Percentiles rank a stretch among this genome's conserved stretches.
Conservation (phyloP, 30 jellyfish, hydroid and myxozoan species). For the Turritopsis rubra region DNA sequence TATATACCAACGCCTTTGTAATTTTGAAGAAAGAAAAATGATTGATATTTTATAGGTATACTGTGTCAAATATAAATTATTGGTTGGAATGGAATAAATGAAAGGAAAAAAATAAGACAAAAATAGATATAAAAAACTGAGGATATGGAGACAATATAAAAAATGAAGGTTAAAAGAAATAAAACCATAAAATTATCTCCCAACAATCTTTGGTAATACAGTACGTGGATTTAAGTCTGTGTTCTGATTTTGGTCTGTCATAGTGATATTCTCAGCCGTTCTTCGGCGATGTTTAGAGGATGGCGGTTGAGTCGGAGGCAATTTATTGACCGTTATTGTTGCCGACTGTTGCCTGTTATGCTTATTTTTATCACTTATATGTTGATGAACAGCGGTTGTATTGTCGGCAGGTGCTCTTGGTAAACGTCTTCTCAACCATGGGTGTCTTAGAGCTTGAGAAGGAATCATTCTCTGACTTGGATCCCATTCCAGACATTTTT, state of each 20-base stretch:
- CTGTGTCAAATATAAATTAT: not conserved
- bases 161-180: not conserved
- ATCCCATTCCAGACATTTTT: slow-evolving; percentile 91
- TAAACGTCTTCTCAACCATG: slow-evolving; percentile 79
- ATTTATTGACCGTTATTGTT: slow-evolving; percentile 49
- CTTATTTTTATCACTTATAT: slow-evolving; percentile 53
- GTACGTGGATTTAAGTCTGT: slow-evolving; percentile 78
- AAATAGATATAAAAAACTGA: not conserved
- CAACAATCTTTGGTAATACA: slow-evolving; percentile 85
- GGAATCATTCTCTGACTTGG: slow-evolving; percentile 87
- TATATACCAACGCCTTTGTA: not conserved
- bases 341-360: slow-evolving; percentile 87
- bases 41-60: not conserved
- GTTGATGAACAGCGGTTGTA: slow-evolving; percentile 30
- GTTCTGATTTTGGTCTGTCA: slow-evolving; percentile 62
- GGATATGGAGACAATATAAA: not conserved
- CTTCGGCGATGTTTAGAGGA: slow-evolving; percentile 78
- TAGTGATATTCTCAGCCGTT: slow-evolving; percentile 69
- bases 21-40: not conserved
- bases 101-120: not conserved
- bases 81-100: not conserved
- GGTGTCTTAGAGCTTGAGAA: slow-evolving; percentile 76
- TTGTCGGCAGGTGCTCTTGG: slow-evolving; percentile 91
- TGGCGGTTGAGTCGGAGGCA: slow-evolving; percentile 85
- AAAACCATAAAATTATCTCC: slow-evolving; percentile 37